These are phyloP conservation scores for Rhagologus leucostigma DNA, from an alignment of 2,113 vertebrate genomes.

Conservation along the genomic window DNA sequence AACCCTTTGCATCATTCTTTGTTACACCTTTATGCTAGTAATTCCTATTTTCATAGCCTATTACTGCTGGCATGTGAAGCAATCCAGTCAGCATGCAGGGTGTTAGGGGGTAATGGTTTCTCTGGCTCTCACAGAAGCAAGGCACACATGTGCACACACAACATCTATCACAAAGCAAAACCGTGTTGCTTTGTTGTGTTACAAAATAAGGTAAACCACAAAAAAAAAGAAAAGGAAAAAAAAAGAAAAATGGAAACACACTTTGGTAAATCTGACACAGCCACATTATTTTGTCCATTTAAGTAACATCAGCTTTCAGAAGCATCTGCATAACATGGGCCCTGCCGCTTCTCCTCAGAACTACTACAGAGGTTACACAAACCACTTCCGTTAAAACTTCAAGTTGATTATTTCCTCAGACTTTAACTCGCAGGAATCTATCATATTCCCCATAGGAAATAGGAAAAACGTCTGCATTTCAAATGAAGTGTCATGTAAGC, in stretches of 20 bases:
- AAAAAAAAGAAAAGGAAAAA: neutral
- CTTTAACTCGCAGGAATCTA: neutral
- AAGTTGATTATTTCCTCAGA: neutral
- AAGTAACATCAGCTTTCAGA: neutral
- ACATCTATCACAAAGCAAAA: neutral
- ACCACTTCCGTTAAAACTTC: neutral
- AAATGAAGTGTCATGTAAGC: neutral
- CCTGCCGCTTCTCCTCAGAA: neutral
- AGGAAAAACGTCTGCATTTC: neutral
- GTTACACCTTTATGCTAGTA: neutral
- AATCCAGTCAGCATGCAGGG: slow-evolving; percentile 18
- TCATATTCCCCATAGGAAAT: neutral
- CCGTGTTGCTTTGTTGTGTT: neutral
- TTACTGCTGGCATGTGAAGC: neutral
- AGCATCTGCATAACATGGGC: neutral
- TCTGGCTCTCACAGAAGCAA: neutral
- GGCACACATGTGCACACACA: neutral
- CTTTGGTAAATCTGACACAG: neutral
- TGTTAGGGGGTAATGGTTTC: neutral
- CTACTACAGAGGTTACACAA: neutral
- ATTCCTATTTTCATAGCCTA: neutral
- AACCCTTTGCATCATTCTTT: slow-evolving; percentile 9
- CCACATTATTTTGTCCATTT: neutral
- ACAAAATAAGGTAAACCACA: neutral
- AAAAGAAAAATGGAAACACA: neutral